Conservation (phyloP, 2,113 vertebrate genomes). For the Emydocephalus ijimae region DNA sequence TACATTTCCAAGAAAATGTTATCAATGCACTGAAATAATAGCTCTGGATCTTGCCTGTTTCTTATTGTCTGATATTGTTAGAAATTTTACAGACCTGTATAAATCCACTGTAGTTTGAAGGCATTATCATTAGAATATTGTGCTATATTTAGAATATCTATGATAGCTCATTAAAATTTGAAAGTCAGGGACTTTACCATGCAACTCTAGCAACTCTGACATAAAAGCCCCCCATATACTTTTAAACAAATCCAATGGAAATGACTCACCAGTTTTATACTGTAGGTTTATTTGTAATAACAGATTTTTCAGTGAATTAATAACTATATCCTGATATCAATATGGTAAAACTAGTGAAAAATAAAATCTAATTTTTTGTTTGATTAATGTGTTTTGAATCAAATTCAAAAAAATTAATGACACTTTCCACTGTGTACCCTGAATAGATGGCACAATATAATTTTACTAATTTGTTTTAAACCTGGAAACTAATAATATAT, state of each 20-base stretch:
- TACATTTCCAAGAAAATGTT: not conserved
- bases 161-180: not conserved
- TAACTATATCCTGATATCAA: not conserved
- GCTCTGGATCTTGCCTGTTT: not conserved
- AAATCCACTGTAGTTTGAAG: not conserved
- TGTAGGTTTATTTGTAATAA: not conserved
- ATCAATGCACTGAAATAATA: not conserved
- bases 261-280: not conserved
- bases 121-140: not conserved
- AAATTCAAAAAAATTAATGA: not conserved
- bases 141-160: not conserved
- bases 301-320: not conserved
- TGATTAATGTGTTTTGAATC: not conserved
- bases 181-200: not conserved
- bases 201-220: not conserved
- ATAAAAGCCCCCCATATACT: not conserved
- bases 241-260: not conserved
- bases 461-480: not conserved
- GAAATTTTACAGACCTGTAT: not conserved
- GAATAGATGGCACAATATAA: not conserved
- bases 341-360: not conserved
- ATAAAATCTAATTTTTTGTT: not conserved
- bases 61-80: not conserved
- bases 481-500: not conserved
- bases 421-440: not conserved